Conservation (phyloP, 2,888 invertebrate species). For the Volucella bombylans region DNA sequence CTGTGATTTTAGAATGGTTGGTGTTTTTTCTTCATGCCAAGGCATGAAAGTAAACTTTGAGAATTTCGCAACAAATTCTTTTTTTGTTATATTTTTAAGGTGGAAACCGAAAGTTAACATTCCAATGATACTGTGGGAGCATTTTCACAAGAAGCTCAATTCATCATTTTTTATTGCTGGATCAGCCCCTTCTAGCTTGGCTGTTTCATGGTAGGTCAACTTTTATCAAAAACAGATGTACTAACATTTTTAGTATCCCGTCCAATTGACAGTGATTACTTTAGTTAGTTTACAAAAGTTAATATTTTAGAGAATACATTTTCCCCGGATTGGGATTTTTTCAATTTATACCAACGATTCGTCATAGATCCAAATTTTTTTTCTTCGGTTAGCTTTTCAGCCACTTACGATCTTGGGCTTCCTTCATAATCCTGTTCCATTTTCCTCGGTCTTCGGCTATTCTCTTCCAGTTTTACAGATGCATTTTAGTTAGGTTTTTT, state of each 20-base stretch:
- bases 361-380: neutral
- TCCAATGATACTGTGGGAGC: slow-evolving; percentile 84
- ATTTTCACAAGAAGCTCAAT: slow-evolving; percentile 84
- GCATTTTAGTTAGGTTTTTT: too few species aligned
- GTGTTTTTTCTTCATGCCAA: neutral
- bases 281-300: too few species aligned
- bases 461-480: too few species aligned
- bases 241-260: neutral
- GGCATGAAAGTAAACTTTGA: neutral
- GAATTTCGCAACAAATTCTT: slow-evolving; percentile 14
- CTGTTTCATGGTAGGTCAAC: slow-evolving; percentile 77
- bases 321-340: too few species aligned
- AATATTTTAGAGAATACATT: too few species aligned
- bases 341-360: too few species aligned
- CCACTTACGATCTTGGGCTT: slow-evolving; percentile 27
- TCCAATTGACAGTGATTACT: too few species aligned
- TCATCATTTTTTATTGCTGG: slow-evolving; percentile 83
- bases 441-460: too few species aligned
- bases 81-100: slow-evolving; percentile 75
- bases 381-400: slow-evolving; percentile 23
- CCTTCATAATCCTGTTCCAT: too few species aligned
- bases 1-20: slow-evolving; percentile 81
- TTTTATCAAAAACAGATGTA: slow-evolving; percentile 16
- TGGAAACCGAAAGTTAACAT: slow-evolving; percentile 84
- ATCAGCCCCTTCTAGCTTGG: slow-evolving; percentile 83